These are phyloP conservation scores for Bombus impatiens DNA, from an alignment of 1,140 invertebrate genomes.

Conservation along the genomic window DNA sequence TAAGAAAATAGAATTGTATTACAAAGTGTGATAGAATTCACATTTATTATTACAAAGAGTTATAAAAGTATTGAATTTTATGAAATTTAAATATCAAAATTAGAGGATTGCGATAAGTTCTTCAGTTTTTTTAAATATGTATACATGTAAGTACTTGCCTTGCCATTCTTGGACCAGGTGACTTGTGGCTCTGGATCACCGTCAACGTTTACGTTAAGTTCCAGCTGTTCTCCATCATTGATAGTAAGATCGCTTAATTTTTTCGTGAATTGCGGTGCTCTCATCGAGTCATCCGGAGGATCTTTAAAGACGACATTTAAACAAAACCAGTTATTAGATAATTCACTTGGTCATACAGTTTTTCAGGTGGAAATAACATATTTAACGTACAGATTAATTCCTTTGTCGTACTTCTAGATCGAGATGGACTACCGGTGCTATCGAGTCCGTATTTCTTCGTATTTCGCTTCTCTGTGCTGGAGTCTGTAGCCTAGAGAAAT, in stretches of 20 bases:
- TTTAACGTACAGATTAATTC: slow-evolving; percentile 90
- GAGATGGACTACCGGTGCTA: slow-evolving; percentile 87
- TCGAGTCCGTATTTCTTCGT: slow-evolving; percentile 92
- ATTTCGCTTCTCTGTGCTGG: slow-evolving; percentile 80
- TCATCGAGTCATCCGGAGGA: slow-evolving; percentile 93
- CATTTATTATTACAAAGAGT: too few relatives aligned
- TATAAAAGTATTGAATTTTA: background rate
- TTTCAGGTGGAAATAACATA: background rate
- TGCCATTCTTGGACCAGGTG: slow-evolving; percentile 92
- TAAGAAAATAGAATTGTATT: too few relatives aligned
- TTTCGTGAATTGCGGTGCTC: slow-evolving; percentile 90
- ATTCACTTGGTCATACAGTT: background rate
- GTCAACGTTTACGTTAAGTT: slow-evolving; percentile 89
- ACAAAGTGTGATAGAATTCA: too few relatives aligned
- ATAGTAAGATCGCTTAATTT: slow-evolving; percentile 87
- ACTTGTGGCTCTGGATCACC: slow-evolving; percentile 96
- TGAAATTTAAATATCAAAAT: background rate
- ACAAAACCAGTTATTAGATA: background rate
- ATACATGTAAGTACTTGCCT: slow-evolving; percentile 76
- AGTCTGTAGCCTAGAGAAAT: slow-evolving; percentile 46
- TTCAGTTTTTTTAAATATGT: background rate
- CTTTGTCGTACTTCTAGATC: slow-evolving; percentile 94
- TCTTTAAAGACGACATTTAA: slow-evolving; percentile 82
- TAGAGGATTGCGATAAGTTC: background rate
- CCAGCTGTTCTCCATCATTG: slow-evolving; percentile 91